Evolutionary conservation across 2,888 invertebrate species (phyloP).

Genomic region (Sesamia inferens): DNA sequence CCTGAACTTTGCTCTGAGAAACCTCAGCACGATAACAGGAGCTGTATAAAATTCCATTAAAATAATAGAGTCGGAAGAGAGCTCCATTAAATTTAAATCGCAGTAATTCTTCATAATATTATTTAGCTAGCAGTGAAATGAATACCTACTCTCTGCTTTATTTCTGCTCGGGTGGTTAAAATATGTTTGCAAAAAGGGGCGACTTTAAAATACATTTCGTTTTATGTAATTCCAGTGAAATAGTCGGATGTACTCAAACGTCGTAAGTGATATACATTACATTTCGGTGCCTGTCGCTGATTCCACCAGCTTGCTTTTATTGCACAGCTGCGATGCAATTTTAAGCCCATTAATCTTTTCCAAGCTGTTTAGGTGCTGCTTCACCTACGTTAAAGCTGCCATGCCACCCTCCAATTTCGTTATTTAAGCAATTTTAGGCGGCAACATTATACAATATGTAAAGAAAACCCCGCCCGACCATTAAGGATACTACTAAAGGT

Average conservation of each 20-base stretch:
- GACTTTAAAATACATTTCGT: conserved; percentile 70
- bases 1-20: conserved; percentile 27
- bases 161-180: conserved; percentile 38
- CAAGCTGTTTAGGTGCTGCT: conserved; percentile 78
- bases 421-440: conserved; percentile 56
- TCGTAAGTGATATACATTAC: conserved; percentile 81
- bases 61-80: conserved; percentile 46
- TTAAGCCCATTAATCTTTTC: conserved; percentile 87
- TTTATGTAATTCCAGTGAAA: conserved; percentile 76
- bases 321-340: conserved; percentile 87
- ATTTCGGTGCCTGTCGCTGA: conserved; percentile 71
- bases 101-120: conserved; percentile 44
- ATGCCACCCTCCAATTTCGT: conserved; percentile 61
- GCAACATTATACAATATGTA: conserved; percentile 22
- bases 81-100: conserved; percentile 42
- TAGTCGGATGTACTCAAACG: conserved; percentile 69
- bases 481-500: too few relatives aligned
- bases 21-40: conserved; percentile 24
- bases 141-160: conserved; percentile 26
- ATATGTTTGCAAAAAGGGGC: conserved; percentile 54
- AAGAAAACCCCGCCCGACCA: too few relatives aligned
- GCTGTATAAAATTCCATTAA: conserved; percentile 24
- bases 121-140: conserved; percentile 45
- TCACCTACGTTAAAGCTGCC: conserved; percentile 66
- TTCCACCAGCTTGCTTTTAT: conserved; percentile 83